These are phyloP conservation scores for Tillus elongatus DNA, from an alignment of 2,888 invertebrate genomes.

Conservation along the genomic window DNA sequence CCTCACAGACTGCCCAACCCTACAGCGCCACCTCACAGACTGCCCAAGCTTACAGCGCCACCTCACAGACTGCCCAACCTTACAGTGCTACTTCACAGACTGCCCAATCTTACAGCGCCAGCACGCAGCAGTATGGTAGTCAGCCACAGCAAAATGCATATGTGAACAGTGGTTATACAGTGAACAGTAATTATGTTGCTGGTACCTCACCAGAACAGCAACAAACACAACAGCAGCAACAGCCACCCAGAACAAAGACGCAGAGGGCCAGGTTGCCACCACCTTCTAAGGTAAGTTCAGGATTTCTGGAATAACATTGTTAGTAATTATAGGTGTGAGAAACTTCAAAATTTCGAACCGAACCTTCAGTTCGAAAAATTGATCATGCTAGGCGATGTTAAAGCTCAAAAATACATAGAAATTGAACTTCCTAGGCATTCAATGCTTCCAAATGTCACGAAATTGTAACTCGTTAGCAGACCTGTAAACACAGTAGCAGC, in stretches of 20 bases:
- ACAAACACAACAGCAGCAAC: slow-evolving; percentile 34
- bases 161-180: slow-evolving; percentile 26
- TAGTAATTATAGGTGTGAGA: no score
- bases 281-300: slow-evolving; percentile 64
- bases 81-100: slow-evolving; percentile 13
- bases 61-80: slow-evolving; percentile 16
- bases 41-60: slow-evolving; percentile 12
- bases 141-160: slow-evolving; percentile 25
- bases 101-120: slow-evolving; percentile 14
- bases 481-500: no score
- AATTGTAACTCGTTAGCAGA: no score
- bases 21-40: slow-evolving; percentile 12
- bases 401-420: no score
- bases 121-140: slow-evolving; percentile 26
- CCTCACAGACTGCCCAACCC: slow-evolving; percentile 15
- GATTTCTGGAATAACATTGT: background rate
- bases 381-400: no score
- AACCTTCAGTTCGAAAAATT: no score
- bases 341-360: no score
- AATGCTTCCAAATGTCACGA: no score
- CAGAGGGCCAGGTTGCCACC: slow-evolving; percentile 71
- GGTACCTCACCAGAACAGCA: slow-evolving; percentile 17
- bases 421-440: no score
- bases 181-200: no score
- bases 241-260: slow-evolving; percentile 50